phyloP scores from a whole-genome alignment of 2,797 vertebrate species.

The Channa striata region DNA sequence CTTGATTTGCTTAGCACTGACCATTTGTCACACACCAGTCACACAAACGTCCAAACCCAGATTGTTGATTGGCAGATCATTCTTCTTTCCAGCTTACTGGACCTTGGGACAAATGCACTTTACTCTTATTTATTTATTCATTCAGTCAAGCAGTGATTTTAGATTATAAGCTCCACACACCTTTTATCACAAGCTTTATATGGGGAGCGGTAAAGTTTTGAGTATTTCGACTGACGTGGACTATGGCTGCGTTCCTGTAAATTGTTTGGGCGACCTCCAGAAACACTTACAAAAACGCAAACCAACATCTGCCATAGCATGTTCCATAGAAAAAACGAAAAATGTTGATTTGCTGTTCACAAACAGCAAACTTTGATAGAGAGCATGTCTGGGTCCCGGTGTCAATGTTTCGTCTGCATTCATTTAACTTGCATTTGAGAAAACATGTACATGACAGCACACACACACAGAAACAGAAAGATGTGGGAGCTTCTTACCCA shows the following conservation, averaged over 20 bases:
- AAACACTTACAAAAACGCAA: slow-evolving; percentile 15
- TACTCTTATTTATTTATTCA: no score
- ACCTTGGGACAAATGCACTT: no score
- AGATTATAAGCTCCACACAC: no score
- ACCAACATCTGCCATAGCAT: no score
- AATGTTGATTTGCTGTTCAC: slow-evolving; percentile 18
- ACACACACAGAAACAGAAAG: slow-evolving; percentile 26
- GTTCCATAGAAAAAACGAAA: slow-evolving; percentile 28
- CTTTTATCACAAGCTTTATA: no score
- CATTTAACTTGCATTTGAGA: slow-evolving; percentile 58
- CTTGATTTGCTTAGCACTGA: no score
- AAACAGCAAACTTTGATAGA: not conserved
- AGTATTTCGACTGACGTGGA: slow-evolving; percentile 17
- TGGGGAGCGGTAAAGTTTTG: no score
- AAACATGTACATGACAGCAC: slow-evolving; percentile 27
- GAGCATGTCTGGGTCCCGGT: slow-evolving; percentile 3
- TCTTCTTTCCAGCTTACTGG: no score
- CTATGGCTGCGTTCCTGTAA: slow-evolving; percentile 21
- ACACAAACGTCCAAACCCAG: no score
- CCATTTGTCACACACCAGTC: no score
- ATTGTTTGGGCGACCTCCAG: slow-evolving; percentile 30
- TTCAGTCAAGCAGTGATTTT: no score
- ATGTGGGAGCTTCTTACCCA: slow-evolving; percentile 32
- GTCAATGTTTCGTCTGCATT: slow-evolving; percentile 44
- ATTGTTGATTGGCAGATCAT: no score